Evolutionary conservation across 1,140 invertebrate genomes (phyloP), one percentile per base, ranked within the genome.

Genomic region (Bombus superbus): DNA sequence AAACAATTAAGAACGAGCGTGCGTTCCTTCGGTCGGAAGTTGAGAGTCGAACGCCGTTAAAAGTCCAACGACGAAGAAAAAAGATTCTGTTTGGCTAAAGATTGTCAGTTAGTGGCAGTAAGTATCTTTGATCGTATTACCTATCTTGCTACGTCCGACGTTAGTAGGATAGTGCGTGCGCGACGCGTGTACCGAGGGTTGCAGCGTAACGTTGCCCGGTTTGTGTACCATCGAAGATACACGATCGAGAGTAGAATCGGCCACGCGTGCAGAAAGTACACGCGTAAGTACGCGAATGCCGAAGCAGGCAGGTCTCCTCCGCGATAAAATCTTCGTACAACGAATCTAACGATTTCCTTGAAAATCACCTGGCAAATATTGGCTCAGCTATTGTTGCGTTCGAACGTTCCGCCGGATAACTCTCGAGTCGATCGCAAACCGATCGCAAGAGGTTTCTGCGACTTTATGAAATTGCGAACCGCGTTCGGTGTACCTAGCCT

Each of bases 301-400:
- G 38, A 57, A 44, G 38, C 69, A 38, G 44, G 3, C 47, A 18
- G 18, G 13, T 53, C 62, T 83, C 81, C 73, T 68, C 42, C 72
- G 66, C 57, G 72, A 32, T 66, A 83, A 83, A 57, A 83, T 75
- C 72, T 68, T 42, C 38, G 28, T 74, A 74, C 59, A 83, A n/a
- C 81, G 72, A 83, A 83, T 76, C 74, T 62, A 83, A 76, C 73
- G 81, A 83, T 68, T 83, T 83, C 81, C 81, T 83, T 83, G 72
- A 73, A 75, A 75, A 76, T 83, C 81, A 32, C 32, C 25, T 5
- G 44, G 73, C 44, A 83, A 83, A 83, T 83, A 83, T 83, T 83
- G 47, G 73, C 59, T 40, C 64, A 10, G 62, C 81, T 83, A 40
- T 40, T 32, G 38, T 71, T 28, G 22, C 68, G 25, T 4, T 40